Evolutionary conservation across 92 coral and sea anemone genomes (phyloP), one percentile per base, ranked within the genome.

Genomic region (Epizoanthus scotinus): DNA sequence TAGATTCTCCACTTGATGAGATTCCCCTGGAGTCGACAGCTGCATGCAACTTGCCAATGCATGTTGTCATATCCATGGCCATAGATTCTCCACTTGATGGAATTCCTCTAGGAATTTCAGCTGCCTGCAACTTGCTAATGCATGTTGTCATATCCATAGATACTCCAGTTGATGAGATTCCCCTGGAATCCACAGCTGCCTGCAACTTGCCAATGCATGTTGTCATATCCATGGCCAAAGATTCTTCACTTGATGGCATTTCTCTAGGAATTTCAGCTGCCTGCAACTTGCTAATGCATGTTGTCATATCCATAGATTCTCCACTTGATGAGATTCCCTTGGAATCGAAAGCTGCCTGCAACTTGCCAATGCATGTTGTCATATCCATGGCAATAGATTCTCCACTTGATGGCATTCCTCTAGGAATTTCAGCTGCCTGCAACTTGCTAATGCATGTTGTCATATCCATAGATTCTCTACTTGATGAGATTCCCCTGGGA

Each of bases 171-270:
- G 63, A 19, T 8, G 53, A 17, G 15, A 19, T 25, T 29, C 20
- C 28, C 8, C 38, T 28, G 29, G 15, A 52, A 28, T 36, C 29
- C 27, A 17, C 58, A 5, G 47, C 4, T 31, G 56, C 50, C 5
- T 73, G 22, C 17, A 73, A 26, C 17, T 73, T 73, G 31, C 34
- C 65, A 28, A 55, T 19, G 31, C 79, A 73, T 3, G 49, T 17
- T 73, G 79, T 73, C 65, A 29, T 73, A 53, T 73, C 79, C 79
- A 73, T 73, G n/a, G 64, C 18, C 55, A 14, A 22, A 0, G n/a
- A 50, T 19, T 29, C 78, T 25, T 42, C 28, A 18, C 15, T 6
- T 28, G 20, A 53, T 21, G 14, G 54, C 58, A 9, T 2, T 44
- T 2, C 50, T 8, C 50, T 44, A 1, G 12, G 50, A 44, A 7